Conservation (phyloP, 2,888 invertebrate genomes). For the Polietes domitor region DNA sequence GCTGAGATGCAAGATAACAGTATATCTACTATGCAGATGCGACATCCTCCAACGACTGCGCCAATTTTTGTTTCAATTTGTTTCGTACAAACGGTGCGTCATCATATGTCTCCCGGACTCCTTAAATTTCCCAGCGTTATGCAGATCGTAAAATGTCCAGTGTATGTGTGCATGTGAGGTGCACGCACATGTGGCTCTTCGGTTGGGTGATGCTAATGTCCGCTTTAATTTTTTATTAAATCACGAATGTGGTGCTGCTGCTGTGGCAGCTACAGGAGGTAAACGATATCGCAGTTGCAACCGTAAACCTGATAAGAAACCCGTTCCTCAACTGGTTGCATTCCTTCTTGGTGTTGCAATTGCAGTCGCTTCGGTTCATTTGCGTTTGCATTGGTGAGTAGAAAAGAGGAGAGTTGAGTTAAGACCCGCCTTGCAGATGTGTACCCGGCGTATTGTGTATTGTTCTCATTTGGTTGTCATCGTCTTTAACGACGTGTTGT, state of each 20-base stretch:
- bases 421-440: not conserved
- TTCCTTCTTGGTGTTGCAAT: not conserved
- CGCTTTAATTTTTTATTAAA: conserved; percentile 58
- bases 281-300: conserved; percentile 69
- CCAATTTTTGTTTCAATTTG: too few relatives aligned
- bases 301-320: conserved; percentile 69
- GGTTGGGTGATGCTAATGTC: conserved; percentile 35
- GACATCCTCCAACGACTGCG: too few relatives aligned
- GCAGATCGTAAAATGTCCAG: too few relatives aligned
- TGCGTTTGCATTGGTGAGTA: conserved; percentile 35
- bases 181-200: not conserved
- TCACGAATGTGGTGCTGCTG: conserved; percentile 49
- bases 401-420: not conserved
- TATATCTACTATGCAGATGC: too few relatives aligned
- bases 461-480: conserved; percentile 54
- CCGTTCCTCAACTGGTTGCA: conserved; percentile 39
- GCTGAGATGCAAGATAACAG: too few relatives aligned
- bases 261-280: conserved; percentile 53
- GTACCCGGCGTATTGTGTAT: not conserved
- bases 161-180: conserved; percentile 9
- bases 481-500: conserved; percentile 63
- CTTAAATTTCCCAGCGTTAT: too few relatives aligned
- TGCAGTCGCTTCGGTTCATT: conserved; percentile 43
- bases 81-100: too few relatives aligned
- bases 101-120: too few relatives aligned